Percentiles rank a stretch among this genome's conserved stretches.
These are phyloP conservation scores for Riptortus pedestris DNA, from an alignment of 1,140 invertebrate species.

Conservation along the genomic window DNA sequence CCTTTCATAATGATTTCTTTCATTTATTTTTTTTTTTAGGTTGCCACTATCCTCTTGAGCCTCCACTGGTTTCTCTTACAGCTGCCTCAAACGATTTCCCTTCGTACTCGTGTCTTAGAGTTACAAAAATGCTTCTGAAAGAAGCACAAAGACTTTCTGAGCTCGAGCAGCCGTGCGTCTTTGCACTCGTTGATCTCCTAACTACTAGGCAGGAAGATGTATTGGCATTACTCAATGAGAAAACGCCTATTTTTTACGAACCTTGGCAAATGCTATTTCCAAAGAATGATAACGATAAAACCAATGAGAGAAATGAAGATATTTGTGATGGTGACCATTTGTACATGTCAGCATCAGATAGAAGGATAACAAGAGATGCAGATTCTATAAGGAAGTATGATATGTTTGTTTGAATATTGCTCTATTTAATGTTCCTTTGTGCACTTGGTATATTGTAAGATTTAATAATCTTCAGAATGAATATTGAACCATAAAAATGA, in stretches of 20 bases:
- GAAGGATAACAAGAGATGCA: not conserved
- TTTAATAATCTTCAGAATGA: no score
- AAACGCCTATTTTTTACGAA: slow-evolving; percentile 31
- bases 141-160: slow-evolving; percentile 51
- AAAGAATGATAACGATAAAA: not conserved
- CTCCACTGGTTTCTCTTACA: slow-evolving; percentile 56
- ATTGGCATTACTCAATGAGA: slow-evolving; percentile 44
- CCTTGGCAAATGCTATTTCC: slow-evolving; percentile 2
- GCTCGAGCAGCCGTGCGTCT: slow-evolving; percentile 55
- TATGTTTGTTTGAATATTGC: no score
- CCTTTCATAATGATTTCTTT: no score
- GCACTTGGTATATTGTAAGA: no score
- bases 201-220: slow-evolving; percentile 54
- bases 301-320: not conserved
- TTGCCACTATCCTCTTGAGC: slow-evolving; percentile 56
- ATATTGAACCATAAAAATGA: no score
- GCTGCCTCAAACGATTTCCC: slow-evolving; percentile 45
- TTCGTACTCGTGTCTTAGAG: slow-evolving; percentile 47
- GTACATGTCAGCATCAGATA: not conserved
- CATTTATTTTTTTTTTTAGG: slow-evolving; percentile 32
- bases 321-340: not conserved
- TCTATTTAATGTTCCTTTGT: no score
- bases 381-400: slow-evolving; percentile 2
- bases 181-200: slow-evolving; percentile 54
- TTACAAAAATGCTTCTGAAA: slow-evolving; percentile 49